Percentiles rank a stretch among this genome's conserved stretches.
Evolutionary conservation across 2,797 vertebrate species (phyloP).

Genomic region (Paedocypris micromegethes): DNA sequence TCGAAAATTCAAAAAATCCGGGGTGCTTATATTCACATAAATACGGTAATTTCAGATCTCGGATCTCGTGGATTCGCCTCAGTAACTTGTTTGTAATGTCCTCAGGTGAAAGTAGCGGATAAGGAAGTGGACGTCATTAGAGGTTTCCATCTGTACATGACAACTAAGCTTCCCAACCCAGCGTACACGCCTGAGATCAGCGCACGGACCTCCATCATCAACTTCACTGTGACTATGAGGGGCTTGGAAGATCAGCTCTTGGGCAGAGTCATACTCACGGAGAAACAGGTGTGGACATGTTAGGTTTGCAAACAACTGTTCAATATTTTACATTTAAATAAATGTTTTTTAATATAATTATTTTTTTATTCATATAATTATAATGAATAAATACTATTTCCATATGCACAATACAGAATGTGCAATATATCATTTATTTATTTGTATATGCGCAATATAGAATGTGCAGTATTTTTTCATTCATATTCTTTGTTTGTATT

Average conservation of each 20-base stretch:
- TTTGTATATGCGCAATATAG: too few relatives aligned
- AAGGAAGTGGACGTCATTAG: conserved; percentile 92
- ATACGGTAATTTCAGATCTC: too few relatives aligned
- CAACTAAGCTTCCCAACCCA: conserved; percentile 90
- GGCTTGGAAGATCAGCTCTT: conserved; percentile 94
- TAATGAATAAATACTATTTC: too few relatives aligned
- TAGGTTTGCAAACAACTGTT: too few relatives aligned
- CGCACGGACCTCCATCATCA: conserved; percentile 89
- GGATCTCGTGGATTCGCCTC: not conserved
- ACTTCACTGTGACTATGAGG: conserved; percentile 94
- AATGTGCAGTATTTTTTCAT: too few relatives aligned
- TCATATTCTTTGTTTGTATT: too few relatives aligned
- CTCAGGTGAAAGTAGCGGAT: conserved; percentile 91
- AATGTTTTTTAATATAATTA: too few relatives aligned
- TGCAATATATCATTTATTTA: too few relatives aligned
- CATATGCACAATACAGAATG: too few relatives aligned
- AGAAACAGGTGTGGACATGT: conserved; percentile 79
- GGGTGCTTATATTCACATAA: not conserved
- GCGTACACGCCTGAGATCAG: conserved; percentile 91
- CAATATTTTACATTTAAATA: too few relatives aligned
- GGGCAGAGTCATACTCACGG: conserved; percentile 88
- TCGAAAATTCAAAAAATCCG: not conserved
- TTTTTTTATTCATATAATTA: too few relatives aligned
- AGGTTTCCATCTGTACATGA: conserved; percentile 88
- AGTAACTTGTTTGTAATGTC: not conserved